Evolutionary conservation across 2,888 invertebrate species (phyloP).

Genomic region (Thymelicus sylvestris): DNA sequence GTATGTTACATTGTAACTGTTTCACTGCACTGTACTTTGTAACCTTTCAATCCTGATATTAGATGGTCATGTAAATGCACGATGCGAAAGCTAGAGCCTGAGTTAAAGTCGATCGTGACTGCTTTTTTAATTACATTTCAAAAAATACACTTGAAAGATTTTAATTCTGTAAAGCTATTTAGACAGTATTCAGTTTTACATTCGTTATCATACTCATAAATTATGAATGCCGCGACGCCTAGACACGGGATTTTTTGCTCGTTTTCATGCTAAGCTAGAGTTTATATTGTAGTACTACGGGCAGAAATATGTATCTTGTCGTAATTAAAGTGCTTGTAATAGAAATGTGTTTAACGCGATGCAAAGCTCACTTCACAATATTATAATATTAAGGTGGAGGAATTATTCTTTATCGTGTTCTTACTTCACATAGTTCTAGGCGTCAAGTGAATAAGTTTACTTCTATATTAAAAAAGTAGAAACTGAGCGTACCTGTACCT

Average conservation of each 20-base stretch:
- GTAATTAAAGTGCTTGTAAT: constrained; percentile 24
- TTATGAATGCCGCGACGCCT: constrained; percentile 37
- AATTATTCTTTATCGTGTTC: too few relatives aligned
- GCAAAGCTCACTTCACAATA: background rate
- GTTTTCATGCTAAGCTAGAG: constrained; percentile 28
- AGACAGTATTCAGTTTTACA: constrained; percentile 30
- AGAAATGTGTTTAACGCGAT: background rate
- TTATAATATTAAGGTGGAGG: too few relatives aligned
- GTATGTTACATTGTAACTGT: too few relatives aligned
- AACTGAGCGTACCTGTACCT: too few relatives aligned
- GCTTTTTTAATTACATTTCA: background rate
- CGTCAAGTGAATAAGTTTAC: too few relatives aligned
- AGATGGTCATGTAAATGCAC: too few relatives aligned
- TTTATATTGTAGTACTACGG: constrained; percentile 18
- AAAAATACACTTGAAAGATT: constrained; percentile 22
- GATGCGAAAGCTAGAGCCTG: too few relatives aligned
- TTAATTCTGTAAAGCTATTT: constrained; percentile 32
- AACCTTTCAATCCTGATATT: too few relatives aligned
- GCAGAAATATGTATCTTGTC: constrained; percentile 2
- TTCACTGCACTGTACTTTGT: too few relatives aligned
- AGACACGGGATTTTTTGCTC: constrained; percentile 34
- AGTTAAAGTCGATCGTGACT: too few relatives aligned
- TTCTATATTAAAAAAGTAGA: too few relatives aligned
- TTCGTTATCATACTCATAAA: constrained; percentile 37
- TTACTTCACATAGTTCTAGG: too few relatives aligned